Base-by-base conservation (phyloP, 2,113 vertebrate genomes). In the Malaclemys terrapin region DNA sequence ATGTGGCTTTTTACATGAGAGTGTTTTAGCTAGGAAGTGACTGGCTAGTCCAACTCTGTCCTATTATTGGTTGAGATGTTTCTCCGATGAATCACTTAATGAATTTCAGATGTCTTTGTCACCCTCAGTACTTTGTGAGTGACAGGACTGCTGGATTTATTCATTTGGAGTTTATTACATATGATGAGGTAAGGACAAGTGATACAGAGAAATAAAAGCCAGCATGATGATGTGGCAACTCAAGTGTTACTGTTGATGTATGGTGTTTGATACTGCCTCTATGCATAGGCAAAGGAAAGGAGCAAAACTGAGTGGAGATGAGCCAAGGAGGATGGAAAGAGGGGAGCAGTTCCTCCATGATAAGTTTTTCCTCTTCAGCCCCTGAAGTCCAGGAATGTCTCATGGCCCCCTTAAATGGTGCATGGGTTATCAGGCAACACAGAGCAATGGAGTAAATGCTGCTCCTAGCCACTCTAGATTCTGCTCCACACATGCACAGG, bases 161-260 rank as follows among this genome's bases (percentile, higher is more conserved):
- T 93, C 5, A 57, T 89, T 93, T 96, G 81, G 89, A 80, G 17
- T 10, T 91, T 91, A 97, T 95, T 88, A 93, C 54, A 87, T 45
- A 79, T 87, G 84, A 85, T 94, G 95, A 96, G 79, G 85, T 88
- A 94, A 93, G 88, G 83, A 87, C 91, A 93, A 94, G 65, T 78
- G 75, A 72, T 92, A 80, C 1, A 1, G 78, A 91, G 24, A 50
- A 76, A 78, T 45, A 78, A 76, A 95, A 96, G 85, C 6, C 84
- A 93, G 59, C 75, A n/a, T 86, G 80, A 89, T 95, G 90, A 47
- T 52, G 90, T 22, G 38, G 72, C 29, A 52, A 57, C 4, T 25
- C 0, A 90, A 82, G n/a, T 81, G 50, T 84, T 82, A 56, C 52
- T 81, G 16, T 53, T 91, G 24, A 3, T 62, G 8, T 80, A 87